Conservation (phyloP, 1,140 invertebrate species). For the Drosophila repleta region DNA sequence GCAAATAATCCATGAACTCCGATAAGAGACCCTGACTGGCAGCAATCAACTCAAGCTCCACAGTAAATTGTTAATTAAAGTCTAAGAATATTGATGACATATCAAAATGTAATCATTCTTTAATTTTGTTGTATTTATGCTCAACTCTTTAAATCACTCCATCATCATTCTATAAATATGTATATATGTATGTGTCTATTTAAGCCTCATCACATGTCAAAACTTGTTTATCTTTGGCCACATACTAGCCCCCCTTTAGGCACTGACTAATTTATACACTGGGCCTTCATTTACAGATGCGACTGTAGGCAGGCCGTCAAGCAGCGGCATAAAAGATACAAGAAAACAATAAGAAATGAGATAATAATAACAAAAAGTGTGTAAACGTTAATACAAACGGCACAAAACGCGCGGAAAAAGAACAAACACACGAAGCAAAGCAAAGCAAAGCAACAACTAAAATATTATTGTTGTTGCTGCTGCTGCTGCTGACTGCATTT, state of each 20-base stretch:
- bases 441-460: conserved; percentile 26
- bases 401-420: conserved; percentile 64
- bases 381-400: conserved; percentile 63
- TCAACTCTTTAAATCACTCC: background rate
- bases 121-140: background rate
- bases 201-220: conserved; percentile 4
- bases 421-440: conserved; percentile 52
- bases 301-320: conserved; percentile 46
- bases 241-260: conserved; percentile 12
- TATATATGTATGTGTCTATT: background rate
- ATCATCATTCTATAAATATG: background rate
- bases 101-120: background rate
- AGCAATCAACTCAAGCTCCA: background rate
- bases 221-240: conserved; percentile 16
- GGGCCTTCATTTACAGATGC: conserved; percentile 21
- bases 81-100: background rate
- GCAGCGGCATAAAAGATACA: conserved; percentile 31
- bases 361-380: conserved; percentile 80
- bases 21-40: conserved; percentile 8
- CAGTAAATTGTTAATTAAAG: conserved; percentile 5
- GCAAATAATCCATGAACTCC: conserved; percentile 18
- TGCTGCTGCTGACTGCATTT: conserved; percentile 38
- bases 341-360: conserved; percentile 69
- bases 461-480: conserved; percentile 46
- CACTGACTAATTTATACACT: conserved; percentile 14